These are phyloP conservation scores for Neodontobutis hainanensis DNA, from an alignment of 2,113 vertebrate species.

Conservation along the genomic window DNA sequence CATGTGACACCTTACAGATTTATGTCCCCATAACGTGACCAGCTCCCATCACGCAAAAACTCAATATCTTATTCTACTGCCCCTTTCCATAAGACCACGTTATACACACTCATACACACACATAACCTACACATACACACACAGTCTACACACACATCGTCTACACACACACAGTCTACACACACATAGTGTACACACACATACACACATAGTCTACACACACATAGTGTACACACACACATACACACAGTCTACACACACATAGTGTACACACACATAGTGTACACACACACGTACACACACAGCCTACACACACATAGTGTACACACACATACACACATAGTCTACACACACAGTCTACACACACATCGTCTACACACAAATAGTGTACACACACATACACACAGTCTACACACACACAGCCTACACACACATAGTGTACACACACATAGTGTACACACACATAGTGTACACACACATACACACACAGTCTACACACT, in stretches of 20 bases:
- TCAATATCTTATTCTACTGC: slow-evolving; percentile 6
- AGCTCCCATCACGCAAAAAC: neutral
- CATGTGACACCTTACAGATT: slow-evolving; percentile 1
- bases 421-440: neutral
- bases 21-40: slow-evolving; percentile 8
- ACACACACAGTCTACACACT: slow-evolving; percentile 8
- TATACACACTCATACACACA: neutral
- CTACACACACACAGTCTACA: slow-evolving; percentile 11
- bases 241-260: no score
- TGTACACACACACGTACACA: no score
- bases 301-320: no score
- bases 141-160: no score
- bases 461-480: neutral
- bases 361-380: no score
- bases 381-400: no score
- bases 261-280: no score
- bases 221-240: no score
- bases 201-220: slow-evolving; percentile 17
- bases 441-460: neutral
- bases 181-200: no score
- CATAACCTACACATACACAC: neutral
- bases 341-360: no score
- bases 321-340: no score
- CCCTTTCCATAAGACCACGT: neutral
- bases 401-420: no score